Percentiles rank a stretch among this genome's conserved stretches.
Conservation (phyloP, 2,113 vertebrate genomes). For the Suricata suricatta region DNA sequence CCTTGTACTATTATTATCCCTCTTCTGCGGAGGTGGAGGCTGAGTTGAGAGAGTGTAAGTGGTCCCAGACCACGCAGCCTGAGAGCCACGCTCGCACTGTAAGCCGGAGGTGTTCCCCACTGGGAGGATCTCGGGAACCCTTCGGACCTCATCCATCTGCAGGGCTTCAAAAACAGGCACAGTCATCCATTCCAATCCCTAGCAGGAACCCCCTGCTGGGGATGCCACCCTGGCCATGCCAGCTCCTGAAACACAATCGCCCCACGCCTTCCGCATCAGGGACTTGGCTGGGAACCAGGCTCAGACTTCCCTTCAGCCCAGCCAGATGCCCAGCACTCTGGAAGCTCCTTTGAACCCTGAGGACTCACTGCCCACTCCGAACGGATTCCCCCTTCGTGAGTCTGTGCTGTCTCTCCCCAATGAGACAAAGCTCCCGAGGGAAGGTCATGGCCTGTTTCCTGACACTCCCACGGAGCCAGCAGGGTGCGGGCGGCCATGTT, state of each 20-base stretch:
- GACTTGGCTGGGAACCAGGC: neutral
- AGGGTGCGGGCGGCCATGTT: fast-evolving
- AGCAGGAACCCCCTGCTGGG: neutral
- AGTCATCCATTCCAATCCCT: neutral
- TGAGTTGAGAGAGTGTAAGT: neutral
- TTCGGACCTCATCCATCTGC: too few relatives aligned
- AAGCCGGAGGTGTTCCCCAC: neutral
- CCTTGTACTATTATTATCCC: neutral
- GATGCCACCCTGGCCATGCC: neutral
- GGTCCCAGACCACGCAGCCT: neutral
- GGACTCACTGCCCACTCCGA: neutral
- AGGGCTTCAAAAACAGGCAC: neutral
- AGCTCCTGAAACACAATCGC: neutral
- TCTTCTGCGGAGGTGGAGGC: neutral
- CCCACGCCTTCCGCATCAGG: fast-evolving
- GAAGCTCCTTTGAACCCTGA: neutral
- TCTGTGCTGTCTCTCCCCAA: neutral
- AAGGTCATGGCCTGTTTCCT: constrained; percentile 36
- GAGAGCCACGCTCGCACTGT: neutral
- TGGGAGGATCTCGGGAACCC: neutral
- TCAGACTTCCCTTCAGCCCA: neutral
- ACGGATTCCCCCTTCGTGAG: neutral
- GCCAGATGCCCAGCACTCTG: neutral
- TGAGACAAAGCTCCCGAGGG: neutral
- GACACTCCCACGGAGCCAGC: neutral